Evolutionary conservation across 1,140 invertebrate species (phyloP), one percentile per base, ranked within the genome.

Genomic region (Trachymyrmex cornetzi): DNA sequence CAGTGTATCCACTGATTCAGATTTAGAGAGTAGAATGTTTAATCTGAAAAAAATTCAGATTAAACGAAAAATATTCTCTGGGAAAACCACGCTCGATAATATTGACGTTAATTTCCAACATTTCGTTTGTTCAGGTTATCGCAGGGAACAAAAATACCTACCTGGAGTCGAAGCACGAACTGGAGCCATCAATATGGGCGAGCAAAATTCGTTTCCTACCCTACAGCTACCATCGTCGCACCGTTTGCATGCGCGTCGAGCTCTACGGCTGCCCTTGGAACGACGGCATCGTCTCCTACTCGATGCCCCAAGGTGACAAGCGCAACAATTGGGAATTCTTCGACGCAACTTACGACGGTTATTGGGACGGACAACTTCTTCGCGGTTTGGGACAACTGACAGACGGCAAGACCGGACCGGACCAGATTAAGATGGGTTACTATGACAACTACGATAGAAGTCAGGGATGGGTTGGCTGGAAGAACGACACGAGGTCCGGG

Each of bases 291-390:
- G 93, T 95, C 14, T 95, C 94, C 55, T 95, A 95, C 88, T 94
- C 94, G 88, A 95, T 94, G 94, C 94, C 96, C 87, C 97, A 98
- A 86, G 98, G 98, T 88, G 97, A 97, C 87, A 96, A 97, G 92
- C 96, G 97, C n/a, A 97, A 97, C 71, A 97, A 97, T 89, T 97
- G 98, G 90, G 98, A 99, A 94, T 97, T 99, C 61, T 98, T 97
- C 86, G 99, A 99, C 94, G 97, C 97, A 89, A 98, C 97, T 55
- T 99, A 99, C 95, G 99, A 99, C 95, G 99, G 99, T 2, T 96
- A 97, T 79, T 97, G 98, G 96, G 96, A 97, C 85, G 96, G 96
- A 3, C 96, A 96, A 91, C 94, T 97, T 87, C 95, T 96, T 19
- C 96, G 97, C 64, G 98, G 98, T 24, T 95, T 99, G 3, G 99